Evolutionary conservation across 2,888 invertebrate genomes (phyloP).

Genomic region (Chrysomela aeneicollis): DNA sequence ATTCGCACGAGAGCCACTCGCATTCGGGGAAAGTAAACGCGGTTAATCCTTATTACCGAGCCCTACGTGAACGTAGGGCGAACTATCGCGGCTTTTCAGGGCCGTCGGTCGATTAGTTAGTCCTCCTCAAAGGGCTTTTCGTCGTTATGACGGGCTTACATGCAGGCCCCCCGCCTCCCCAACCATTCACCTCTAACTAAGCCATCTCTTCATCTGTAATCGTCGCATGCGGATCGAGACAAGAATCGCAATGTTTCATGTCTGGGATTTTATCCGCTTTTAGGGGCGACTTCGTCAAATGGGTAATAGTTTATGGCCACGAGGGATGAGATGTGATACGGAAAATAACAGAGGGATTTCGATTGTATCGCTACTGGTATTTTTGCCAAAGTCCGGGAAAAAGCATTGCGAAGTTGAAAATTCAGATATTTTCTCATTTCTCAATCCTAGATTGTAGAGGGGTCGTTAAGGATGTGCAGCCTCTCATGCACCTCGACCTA

Average conservation of each 20-base stretch:
- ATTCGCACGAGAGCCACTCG: constrained; percentile 4
- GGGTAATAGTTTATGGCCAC: too few relatives aligned
- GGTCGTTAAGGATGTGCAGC: too few relatives aligned
- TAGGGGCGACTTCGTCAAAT: not conserved
- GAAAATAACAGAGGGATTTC: too few relatives aligned
- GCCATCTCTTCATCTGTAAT: constrained; percentile 29
- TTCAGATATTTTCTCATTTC: too few relatives aligned
- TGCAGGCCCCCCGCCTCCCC: constrained; percentile 33
- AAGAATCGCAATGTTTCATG: constrained; percentile 21
- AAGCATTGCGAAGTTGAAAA: too few relatives aligned
- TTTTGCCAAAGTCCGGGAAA: too few relatives aligned
- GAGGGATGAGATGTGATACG: too few relatives aligned
- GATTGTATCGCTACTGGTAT: too few relatives aligned
- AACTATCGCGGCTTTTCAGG: constrained; percentile 33
- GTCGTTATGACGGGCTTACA: constrained; percentile 48
- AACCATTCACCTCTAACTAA: constrained; percentile 40
- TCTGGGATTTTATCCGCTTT: not conserved
- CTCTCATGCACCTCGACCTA: too few relatives aligned
- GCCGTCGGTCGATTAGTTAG: constrained; percentile 39
- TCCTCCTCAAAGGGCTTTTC: constrained; percentile 44
- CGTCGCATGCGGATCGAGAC: constrained; percentile 24
- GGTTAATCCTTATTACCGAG: constrained; percentile 31
- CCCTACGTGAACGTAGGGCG: constrained; percentile 34
- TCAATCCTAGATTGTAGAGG: too few relatives aligned
- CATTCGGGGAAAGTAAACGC: constrained; percentile 26